Evolutionary conservation across 2,888 invertebrate species (phyloP), one percentile per base, ranked within the genome.

Genomic region (Zhengitettix transpicula): DNA sequence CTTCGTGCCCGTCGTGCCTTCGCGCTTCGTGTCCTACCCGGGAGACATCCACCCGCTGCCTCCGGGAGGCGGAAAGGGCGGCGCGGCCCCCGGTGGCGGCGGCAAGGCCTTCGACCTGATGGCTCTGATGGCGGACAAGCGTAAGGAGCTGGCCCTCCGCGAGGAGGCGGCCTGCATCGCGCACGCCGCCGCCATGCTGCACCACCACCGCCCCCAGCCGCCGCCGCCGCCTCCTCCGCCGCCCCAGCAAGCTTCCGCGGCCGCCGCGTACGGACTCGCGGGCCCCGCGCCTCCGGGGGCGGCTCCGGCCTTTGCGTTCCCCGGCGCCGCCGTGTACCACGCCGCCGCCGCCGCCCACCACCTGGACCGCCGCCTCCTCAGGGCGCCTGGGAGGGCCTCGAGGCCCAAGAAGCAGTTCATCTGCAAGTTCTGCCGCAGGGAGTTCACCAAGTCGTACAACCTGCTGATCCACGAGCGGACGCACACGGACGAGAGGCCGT

Each of bases 391-490:
- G 69, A 71, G 76, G 68, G 73, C 76, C 66, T 75, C 76, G 78
- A 74, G 75, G 78, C 73, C 95, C 17, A 96, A 96, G 74, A 97
- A 97, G 72, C 95, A 98, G 74, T 98, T 96, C 74, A 97, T 98
- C 70, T 98, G 98, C 77, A 93, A 94, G 77, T 98, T 91, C 75
- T 98, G 98, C 73, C 90, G 92, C 73, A 83, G 98, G 14, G 94
- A 96, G 72, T 98, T 98, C 75, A 97, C 97, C 62, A 98, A 98
- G 76, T 93, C 92, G 17, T 98, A 95, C 76, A 98, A 98, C 75
- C 78, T 98, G 70, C 79, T 97, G 67, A 98, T 98, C 68, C 98
- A 98, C 78, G 97, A 97, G 73, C 81, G 95, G 69, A 98, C 96
- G 2, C 97, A 97, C 73, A 97, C 96, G 51, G 94, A 96, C 71